Evolutionary conservation across 2,113 vertebrate species (phyloP).

Genomic region (Himantopus leucocephalus): DNA sequence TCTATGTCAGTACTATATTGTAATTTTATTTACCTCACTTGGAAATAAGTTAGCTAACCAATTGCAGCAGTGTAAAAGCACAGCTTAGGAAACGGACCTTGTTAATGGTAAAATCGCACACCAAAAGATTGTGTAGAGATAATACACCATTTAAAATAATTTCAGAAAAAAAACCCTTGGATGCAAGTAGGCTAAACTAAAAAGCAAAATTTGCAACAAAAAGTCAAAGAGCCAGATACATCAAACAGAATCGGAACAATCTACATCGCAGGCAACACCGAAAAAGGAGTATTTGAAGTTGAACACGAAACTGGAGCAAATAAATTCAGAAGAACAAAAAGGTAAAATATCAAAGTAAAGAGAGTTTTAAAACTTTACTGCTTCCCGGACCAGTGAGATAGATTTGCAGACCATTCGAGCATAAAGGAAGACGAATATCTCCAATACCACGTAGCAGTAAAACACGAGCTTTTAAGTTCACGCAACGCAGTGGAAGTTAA

Average conservation of each 20-base stretch:
- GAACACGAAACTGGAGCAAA: neutral
- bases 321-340: neutral
- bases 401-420: fast-evolving
- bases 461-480: fast-evolving
- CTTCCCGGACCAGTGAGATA: neutral
- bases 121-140: neutral
- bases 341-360: neutral
- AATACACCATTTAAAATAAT: neutral
- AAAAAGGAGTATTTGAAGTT: neutral
- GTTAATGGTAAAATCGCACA: neutral
- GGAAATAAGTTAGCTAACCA: neutral
- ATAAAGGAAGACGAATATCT: neutral
- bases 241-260: neutral
- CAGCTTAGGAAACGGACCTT: neutral
- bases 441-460: neutral
- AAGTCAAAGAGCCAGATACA: neutral
- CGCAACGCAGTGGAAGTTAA: neutral
- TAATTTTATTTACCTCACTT: neutral
- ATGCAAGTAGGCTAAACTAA: neutral
- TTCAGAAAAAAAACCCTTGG: neutral
- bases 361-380: neutral
- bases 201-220: neutral
- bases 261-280: fast-evolving
- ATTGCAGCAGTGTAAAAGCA: neutral
- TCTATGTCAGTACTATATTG: neutral